A percentile compares a stretch with the other conserved stretches of the same genome.
phyloP scores from a whole-genome alignment of 1,140 invertebrate species.

The Drosophila jambulina region DNA sequence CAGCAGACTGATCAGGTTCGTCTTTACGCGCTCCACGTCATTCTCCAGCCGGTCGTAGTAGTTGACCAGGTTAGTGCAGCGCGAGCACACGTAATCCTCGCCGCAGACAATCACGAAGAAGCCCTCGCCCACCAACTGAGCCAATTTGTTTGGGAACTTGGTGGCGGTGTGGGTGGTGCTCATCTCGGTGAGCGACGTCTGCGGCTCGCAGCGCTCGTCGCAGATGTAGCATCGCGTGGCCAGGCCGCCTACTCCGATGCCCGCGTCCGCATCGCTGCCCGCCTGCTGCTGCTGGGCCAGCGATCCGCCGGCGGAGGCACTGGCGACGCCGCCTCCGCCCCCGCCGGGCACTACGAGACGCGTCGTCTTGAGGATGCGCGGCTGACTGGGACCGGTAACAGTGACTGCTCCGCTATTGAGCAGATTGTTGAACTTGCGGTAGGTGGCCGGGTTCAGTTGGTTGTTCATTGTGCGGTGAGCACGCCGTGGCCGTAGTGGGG shows the following conservation, averaged over 20 bases:
- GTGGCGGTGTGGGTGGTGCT: conserved; percentile 77
- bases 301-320: conserved; percentile 20
- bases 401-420: conserved; percentile 83
- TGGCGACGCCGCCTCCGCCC: conserved; percentile 29
- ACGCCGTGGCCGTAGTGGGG: conserved; percentile 41
- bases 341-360: conserved; percentile 55
- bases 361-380: conserved; percentile 78
- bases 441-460: conserved; percentile 79
- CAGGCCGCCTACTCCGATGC: conserved; percentile 15
- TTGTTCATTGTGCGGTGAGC: conserved; percentile 71
- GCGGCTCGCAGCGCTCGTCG: conserved; percentile 68
- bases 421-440: conserved; percentile 85
- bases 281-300: conserved; percentile 39
- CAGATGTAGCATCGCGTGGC: conserved; percentile 79
- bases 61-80: conserved; percentile 83
- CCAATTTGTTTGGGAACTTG: conserved; percentile 84
- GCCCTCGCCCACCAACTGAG: conserved; percentile 81
- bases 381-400: conserved; percentile 80
- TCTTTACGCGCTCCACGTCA: conserved; percentile 80
- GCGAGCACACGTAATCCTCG: conserved; percentile 84
- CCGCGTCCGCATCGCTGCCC: conserved; percentile 50
- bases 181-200: conserved; percentile 77
- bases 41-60: conserved; percentile 83
- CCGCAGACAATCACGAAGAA: conserved; percentile 82
- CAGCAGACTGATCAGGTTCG: conserved; percentile 78